Evolutionary conservation across 1,140 invertebrate genomes (phyloP).

Genomic region (Bombus ignitus): DNA sequence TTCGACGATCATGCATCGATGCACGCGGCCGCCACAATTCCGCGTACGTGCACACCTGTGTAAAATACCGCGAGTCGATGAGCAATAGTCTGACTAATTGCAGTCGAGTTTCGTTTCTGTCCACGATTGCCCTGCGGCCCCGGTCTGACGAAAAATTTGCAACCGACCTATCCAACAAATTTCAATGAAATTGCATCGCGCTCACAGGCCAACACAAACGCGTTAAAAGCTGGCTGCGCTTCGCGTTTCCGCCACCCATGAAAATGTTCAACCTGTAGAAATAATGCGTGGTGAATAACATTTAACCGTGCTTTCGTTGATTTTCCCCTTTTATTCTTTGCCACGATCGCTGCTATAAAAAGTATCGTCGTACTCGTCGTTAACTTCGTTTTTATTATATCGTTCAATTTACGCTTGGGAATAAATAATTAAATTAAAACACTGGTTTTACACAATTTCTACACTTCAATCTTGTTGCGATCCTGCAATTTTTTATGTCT

Average conservation of each 20-base stretch:
- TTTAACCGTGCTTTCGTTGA: neutral
- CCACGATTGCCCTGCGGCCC: neutral
- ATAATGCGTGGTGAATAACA: constrained; percentile 14
- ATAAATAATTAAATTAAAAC: too few species aligned
- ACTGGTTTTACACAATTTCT: too few species aligned
- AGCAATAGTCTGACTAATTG: constrained; percentile 51
- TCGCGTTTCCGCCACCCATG: neutral
- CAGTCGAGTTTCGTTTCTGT: neutral
- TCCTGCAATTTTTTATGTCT: too few species aligned
- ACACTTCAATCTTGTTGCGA: too few species aligned
- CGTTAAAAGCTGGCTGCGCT: neutral
- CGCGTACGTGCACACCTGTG: constrained; percentile 27
- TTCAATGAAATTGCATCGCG: constrained; percentile 34
- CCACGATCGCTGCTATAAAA: too few species aligned
- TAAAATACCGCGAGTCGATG: constrained; percentile 57
- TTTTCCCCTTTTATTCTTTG: neutral
- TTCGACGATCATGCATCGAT: constrained; percentile 24
- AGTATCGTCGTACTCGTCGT: too few species aligned
- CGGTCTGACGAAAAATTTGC: constrained; percentile 40
- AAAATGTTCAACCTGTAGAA: constrained; percentile 3
- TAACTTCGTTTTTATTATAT: too few species aligned
- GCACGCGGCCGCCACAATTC: constrained; percentile 11
- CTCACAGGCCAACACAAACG: neutral
- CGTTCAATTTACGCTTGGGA: too few species aligned
- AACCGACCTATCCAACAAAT: constrained; percentile 32